Evolutionary conservation across 2,113 vertebrate species (phyloP), one percentile per base, ranked within the genome.

Genomic region (Hepsetus odoe): DNA sequence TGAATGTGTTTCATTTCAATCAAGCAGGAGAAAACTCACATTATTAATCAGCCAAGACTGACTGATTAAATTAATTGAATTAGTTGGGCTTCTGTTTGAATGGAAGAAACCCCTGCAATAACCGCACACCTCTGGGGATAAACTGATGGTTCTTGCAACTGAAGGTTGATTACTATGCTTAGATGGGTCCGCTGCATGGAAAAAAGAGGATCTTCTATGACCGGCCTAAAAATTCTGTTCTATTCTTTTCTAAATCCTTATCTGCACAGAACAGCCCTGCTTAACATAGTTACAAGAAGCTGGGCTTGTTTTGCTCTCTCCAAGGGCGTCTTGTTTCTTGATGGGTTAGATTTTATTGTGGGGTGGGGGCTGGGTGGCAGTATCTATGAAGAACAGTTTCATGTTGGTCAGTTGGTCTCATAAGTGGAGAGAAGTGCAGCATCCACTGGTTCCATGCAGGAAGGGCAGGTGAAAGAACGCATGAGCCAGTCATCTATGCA

Each of bases 401-500:
- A 16, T 28, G 16, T 49, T 5, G 44, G 6, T 99, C 94, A 97
- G 92, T 97, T 97, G 94, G 96, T 99, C 91, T 97, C 96, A 0
- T 99, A 99, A 56, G 96, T 96, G 26, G 97, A 97, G 83, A 99
- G 95, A 92, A 98, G 93, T 75, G 97, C 97, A 85, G 97, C 96
- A 87, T 99, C 97, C 86, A 99, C 97, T 55, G 97, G 98, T 92
- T 99, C 98, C 98, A 99, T 98, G 94, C 98, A 99, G 90, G 96
- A 98, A 80, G 98, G 97, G 88, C 98, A 99, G 74, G 96, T 99
- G 90, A 99, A 98, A 91, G 97, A 99, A 83, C 98, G 94, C 97
- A 98, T 98, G 90, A 99, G 93, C 98, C 98, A 99, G 94, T 99
- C 96, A 74, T 99, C 96, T 92, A 99, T 99, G 94, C 98, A 99